Conservation (phyloP, 2,797 vertebrate species). For the Vespertilio murinus region DNA sequence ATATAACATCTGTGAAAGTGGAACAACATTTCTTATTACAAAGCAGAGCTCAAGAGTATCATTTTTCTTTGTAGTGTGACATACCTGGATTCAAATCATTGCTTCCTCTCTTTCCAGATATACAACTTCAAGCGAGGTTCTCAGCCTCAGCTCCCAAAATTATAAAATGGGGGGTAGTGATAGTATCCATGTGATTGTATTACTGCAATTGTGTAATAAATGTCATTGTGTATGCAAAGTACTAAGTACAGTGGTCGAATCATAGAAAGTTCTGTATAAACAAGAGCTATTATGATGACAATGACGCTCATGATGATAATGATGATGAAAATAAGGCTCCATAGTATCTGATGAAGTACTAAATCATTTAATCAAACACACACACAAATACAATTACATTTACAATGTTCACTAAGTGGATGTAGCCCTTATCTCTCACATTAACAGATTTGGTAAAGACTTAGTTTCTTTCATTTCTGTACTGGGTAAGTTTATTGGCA, state of each 20-base stretch:
- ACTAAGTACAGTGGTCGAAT: neutral
- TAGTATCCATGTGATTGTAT: neutral
- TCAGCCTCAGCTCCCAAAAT: neutral
- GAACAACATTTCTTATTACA: neutral
- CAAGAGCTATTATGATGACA: conserved; percentile 46
- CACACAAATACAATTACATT: conserved; percentile 37
- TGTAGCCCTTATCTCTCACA: neutral
- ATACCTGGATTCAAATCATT: neutral
- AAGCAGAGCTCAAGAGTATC: neutral
- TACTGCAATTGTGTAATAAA: conserved; percentile 16
- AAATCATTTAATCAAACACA: conserved; percentile 53
- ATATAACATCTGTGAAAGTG: neutral
- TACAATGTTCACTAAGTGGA: conserved; percentile 29
- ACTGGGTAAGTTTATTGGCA: neutral
- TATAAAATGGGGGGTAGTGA: neutral
- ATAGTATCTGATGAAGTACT: conserved; percentile 39
- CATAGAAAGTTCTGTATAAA: conserved; percentile 38
- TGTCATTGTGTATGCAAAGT: conserved; percentile 45
- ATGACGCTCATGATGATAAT: conserved; percentile 35
- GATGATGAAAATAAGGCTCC: conserved; percentile 52
- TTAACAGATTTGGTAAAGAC: conserved; percentile 19
- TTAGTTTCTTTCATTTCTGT: conserved; percentile 1
- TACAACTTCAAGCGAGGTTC: neutral
- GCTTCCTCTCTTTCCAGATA: neutral
- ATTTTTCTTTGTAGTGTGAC: neutral